These are phyloP conservation scores for Seira musarum DNA, from an alignment of 2,888 invertebrate species.

Conservation along the genomic window DNA sequence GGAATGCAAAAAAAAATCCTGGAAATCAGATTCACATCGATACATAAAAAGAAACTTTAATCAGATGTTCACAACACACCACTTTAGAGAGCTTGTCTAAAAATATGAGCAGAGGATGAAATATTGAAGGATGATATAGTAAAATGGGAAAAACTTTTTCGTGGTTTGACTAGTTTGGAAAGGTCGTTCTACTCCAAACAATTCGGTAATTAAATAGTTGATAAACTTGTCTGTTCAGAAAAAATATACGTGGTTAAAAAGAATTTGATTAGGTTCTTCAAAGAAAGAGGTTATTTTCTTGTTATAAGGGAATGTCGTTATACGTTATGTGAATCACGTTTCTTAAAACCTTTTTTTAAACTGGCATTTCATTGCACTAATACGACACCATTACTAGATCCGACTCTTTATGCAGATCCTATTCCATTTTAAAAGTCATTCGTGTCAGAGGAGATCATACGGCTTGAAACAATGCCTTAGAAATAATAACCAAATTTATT, in stretches of 20 bases:
- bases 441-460: not conserved
- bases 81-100: too few species aligned
- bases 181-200: conserved; percentile 3
- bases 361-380: too few species aligned
- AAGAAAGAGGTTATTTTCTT: too few species aligned
- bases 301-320: too few species aligned
- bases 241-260: too few species aligned
- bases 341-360: too few species aligned
- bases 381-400: not conserved
- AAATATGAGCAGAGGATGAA: not conserved
- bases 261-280: too few species aligned
- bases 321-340: too few species aligned
- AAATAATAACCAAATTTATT: not conserved
- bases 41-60: not conserved
- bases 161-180: not conserved
- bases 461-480: not conserved
- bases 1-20: not conserved
- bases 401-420: not conserved
- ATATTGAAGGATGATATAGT: not conserved
- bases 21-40: conserved; percentile 1
- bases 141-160: not conserved
- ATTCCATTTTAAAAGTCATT: not conserved
- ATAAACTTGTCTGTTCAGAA: too few species aligned
- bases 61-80: too few species aligned
- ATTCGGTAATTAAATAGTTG: not conserved